Percentiles rank a stretch among this genome's conserved stretches.
phyloP scores from a whole-genome alignment of 1,140 invertebrate genomes.

The Wasmannia auropunctata region DNA sequence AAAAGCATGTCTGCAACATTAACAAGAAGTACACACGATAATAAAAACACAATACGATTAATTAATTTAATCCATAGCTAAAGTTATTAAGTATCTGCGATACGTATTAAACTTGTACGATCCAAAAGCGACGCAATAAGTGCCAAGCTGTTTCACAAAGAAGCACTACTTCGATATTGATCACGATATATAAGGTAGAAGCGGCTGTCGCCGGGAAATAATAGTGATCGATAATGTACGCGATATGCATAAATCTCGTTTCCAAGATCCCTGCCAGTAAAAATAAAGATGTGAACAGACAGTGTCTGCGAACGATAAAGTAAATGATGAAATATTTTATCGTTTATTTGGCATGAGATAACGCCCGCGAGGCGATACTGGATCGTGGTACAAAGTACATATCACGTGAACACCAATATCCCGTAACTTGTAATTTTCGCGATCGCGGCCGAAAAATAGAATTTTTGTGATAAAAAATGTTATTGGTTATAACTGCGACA shows the following conservation, averaged over 20 bases:
- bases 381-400: slow-evolving; percentile 8
- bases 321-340: slow-evolving; percentile 26
- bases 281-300: slow-evolving; percentile 41
- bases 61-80: neutral
- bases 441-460: neutral
- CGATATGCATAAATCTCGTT: slow-evolving; percentile 13
- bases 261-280: neutral
- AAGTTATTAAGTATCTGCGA: neutral
- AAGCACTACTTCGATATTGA: neutral
- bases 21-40: neutral
- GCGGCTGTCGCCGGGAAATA: neutral
- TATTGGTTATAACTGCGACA: neutral
- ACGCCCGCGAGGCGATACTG: neutral
- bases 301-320: slow-evolving; percentile 23
- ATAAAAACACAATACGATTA: neutral
- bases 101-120: neutral
- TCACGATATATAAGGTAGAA: slow-evolving; percentile 27
- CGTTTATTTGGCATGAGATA: slow-evolving; percentile 16
- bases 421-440: neutral
- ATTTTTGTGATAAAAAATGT: neutral
- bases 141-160: neutral
- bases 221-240: slow-evolving; percentile 18
- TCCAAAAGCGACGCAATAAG: neutral
- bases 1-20: neutral
- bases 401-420: slow-evolving; percentile 8